These are phyloP conservation scores for Poicephalus gulielmi DNA, from an alignment of 2,113 vertebrate species.

Conservation along the genomic window DNA sequence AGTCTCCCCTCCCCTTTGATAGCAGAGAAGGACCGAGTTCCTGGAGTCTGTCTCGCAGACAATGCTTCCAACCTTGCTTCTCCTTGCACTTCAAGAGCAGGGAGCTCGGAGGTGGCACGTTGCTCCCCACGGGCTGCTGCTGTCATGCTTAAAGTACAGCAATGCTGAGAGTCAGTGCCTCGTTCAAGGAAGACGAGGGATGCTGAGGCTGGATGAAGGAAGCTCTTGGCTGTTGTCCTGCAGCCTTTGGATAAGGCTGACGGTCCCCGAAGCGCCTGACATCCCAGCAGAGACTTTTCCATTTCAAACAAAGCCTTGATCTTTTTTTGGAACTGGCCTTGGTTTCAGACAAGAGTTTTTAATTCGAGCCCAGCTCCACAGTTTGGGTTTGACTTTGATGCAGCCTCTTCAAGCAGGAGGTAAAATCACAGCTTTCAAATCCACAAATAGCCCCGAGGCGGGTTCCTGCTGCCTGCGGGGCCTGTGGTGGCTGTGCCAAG, in stretches of 20 bases:
- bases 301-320: slow-evolving; percentile 62
- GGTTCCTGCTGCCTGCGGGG: slow-evolving; percentile 13
- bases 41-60: neutral
- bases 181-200: neutral
- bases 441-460: slow-evolving; percentile 57
- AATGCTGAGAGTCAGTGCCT: neutral
- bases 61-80: neutral
- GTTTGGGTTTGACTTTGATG: slow-evolving; percentile 67
- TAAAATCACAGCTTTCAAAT: slow-evolving; percentile 66
- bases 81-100: neutral
- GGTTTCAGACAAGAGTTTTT: slow-evolving; percentile 62
- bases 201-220: neutral
- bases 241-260: neutral
- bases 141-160: fast-evolving
- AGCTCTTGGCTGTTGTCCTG: slow-evolving; percentile 2
- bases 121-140: neutral
- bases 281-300: slow-evolving; percentile 16
- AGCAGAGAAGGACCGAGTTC: neutral
- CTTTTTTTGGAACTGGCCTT: slow-evolving; percentile 55
- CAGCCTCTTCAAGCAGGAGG: slow-evolving; percentile 54
- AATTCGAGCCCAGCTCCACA: slow-evolving; percentile 47
- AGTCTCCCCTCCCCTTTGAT: neutral
- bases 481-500: neutral
- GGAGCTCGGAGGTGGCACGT: neutral
- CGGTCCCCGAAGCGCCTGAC: neutral